A percentile compares a stretch with the other conserved stretches of the same genome.
These are phyloP conservation scores for Labroides dimidiatus DNA, from an alignment of 2,797 vertebrate species.

Conservation along the genomic window DNA sequence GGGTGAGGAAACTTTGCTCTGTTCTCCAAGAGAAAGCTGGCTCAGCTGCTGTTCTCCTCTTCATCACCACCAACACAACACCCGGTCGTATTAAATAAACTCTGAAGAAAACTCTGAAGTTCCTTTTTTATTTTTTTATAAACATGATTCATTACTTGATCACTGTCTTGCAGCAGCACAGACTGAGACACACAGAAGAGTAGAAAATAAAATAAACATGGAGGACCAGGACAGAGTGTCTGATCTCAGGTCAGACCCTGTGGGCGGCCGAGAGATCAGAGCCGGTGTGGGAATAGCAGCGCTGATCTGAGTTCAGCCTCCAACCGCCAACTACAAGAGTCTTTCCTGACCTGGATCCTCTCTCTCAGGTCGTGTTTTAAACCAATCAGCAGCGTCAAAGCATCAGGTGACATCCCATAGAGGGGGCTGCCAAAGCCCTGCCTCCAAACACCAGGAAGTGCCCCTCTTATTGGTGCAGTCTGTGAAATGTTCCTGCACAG, in stretches of 20 bases:
- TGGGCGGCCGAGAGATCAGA: not conserved
- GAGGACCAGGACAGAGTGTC: conserved; percentile 9
- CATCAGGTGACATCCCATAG: conserved; percentile 41
- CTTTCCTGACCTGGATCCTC: conserved; percentile 14
- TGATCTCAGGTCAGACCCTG: conserved; percentile 49
- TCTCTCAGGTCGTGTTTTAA: not conserved
- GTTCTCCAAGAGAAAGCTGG: too few relatives aligned
- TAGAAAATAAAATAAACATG: conserved; percentile 29
- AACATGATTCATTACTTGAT: conserved; percentile 21
- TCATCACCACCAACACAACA: rapidly evolving
- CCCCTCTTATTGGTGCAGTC: conserved; percentile 41
- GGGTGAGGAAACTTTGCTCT: too few relatives aligned
- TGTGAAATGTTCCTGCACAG: conserved; percentile 16
- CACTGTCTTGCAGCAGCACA: not conserved
- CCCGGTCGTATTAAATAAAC: conserved; percentile 18
- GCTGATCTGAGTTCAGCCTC: conserved; percentile 48
- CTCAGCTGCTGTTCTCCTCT: not conserved
- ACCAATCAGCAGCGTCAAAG: conserved; percentile 53
- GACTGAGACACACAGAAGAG: conserved; percentile 33
- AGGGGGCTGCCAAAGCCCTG: conserved; percentile 5
- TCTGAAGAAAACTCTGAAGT: not conserved
- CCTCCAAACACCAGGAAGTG: conserved; percentile 47
- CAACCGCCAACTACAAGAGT: conserved; percentile 25
- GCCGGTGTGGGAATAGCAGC: conserved; percentile 29
- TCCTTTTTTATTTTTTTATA: conserved; percentile 29